Evolutionary conservation across 2,888 invertebrate species (phyloP), one percentile per base, ranked within the genome.

Genomic region (Cataglyphis rosenhaueri): DNA sequence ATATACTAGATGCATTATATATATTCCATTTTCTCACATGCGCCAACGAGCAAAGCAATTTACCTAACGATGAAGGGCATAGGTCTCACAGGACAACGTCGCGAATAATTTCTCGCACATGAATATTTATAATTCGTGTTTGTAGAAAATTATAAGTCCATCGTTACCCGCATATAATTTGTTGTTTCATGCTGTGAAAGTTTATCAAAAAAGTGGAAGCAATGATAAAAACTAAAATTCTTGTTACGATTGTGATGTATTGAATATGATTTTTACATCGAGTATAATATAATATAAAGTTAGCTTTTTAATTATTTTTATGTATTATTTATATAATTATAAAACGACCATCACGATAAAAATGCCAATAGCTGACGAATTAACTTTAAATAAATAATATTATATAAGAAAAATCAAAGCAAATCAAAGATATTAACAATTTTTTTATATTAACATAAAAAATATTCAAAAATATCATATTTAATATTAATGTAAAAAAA

Each of bases 41-140:
- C 57, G 59, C 38, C 48, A 83, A 83, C 78, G 71, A 83, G 83
- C 62, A 38, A 61, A 35, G 74, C 68, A 83, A 83, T 83, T 83
- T 83, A 78, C 59, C 55, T 79, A 79, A 83, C 83, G 79, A 81
- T 59, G 71, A 83, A 65, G 71, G 52, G 62, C 41, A 64, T 65
- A 79, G 55, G 65, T 81, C 83, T 59, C 38, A n/a, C 32, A 29
- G 38, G 38, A 64, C 25, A 44, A 21, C n/a, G 73, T 57, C 18
- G 41, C 61, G 44, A 81, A 73, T 35, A 65, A 71, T 61, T 81
- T 65, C 65, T 73, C 25, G 25, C 32, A 48, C 32, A 81, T 79
- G 73, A 83, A 81, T 83, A 81, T 83, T 83, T 83, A 83, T 83
- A 83, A 79, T 57, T 41, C 52, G 8, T 55, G 38, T 32, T 70